phyloP scores from a whole-genome alignment of 2,888 invertebrate genomes.

The Conchocele bisecta region DNA sequence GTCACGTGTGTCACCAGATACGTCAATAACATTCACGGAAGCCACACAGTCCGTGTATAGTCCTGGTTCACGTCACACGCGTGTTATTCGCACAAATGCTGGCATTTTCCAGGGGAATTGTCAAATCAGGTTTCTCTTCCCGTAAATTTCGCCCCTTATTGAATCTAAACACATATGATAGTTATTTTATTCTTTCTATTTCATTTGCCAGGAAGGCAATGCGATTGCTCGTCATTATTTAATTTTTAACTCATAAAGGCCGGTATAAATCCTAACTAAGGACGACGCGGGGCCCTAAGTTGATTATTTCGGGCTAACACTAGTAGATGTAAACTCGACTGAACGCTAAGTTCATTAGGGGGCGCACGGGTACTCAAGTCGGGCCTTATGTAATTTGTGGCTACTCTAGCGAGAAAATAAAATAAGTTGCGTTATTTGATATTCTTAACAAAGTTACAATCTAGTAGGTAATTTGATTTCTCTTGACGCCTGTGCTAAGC shows the following conservation, averaged over 20 bases:
- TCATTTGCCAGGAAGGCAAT: no score
- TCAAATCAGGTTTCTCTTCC: conserved; percentile 48
- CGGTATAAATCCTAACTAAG: no score
- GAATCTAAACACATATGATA: conserved; percentile 48
- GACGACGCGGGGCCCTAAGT: no score
- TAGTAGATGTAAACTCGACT: no score
- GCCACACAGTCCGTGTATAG: no score
- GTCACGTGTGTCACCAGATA: no score
- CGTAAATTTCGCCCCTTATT: conserved; percentile 46
- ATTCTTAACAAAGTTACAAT: conserved; percentile 71
- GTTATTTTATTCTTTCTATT: conserved; percentile 51
- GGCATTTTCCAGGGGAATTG: conserved; percentile 53
- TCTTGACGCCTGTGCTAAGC: conserved; percentile 25
- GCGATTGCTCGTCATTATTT: no score
- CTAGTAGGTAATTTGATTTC: conserved; percentile 60
- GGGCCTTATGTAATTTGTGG: conserved; percentile 58
- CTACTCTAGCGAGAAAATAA: conserved; percentile 60
- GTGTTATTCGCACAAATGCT: conserved; percentile 53
- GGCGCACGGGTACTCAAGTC: conserved; percentile 46
- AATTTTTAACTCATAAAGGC: no score
- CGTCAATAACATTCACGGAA: no score
- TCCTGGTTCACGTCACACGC: no score
- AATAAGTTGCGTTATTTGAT: conserved; percentile 69
- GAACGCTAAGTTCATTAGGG: conserved; percentile 57
- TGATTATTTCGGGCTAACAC: no score